Percentiles rank a stretch among this genome's conserved stretches.
These are phyloP conservation scores for Lutjanus argentimaculatus DNA, from an alignment of 2,797 vertebrate genomes.

Conservation along the genomic window DNA sequence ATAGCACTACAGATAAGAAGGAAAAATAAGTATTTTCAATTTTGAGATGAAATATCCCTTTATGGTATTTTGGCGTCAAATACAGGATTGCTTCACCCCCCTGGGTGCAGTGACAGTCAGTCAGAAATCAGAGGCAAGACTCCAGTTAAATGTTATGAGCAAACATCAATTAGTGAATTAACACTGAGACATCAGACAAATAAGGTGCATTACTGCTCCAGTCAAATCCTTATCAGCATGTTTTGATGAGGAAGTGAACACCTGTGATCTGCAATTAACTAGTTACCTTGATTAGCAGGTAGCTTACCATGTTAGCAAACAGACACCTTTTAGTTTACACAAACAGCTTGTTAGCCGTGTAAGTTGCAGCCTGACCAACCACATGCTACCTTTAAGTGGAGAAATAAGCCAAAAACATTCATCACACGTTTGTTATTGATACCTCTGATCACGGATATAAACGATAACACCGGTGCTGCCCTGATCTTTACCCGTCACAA, in stretches of 20 bases:
- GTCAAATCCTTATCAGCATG: background rate
- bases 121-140: background rate
- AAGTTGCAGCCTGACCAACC: background rate
- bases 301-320: slow-evolving; percentile 22
- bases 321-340: slow-evolving; percentile 30
- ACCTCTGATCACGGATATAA: background rate
- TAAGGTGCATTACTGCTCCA: background rate
- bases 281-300: background rate
- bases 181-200: background rate
- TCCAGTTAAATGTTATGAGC: background rate
- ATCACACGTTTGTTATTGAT: no score
- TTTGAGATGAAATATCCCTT: no score
- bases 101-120: background rate
- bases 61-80: background rate
- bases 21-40: no score
- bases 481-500: slow-evolving; percentile 41
- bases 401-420: background rate
- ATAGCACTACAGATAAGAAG: no score
- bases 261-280: background rate
- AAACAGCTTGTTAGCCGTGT: slow-evolving; percentile 29
- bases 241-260: background rate
- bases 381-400: background rate
- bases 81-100: background rate
- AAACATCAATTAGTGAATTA: background rate
- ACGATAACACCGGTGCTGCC: background rate